Conservation (phyloP, 2,113 vertebrate genomes). For the Embiotoca jacksoni region DNA sequence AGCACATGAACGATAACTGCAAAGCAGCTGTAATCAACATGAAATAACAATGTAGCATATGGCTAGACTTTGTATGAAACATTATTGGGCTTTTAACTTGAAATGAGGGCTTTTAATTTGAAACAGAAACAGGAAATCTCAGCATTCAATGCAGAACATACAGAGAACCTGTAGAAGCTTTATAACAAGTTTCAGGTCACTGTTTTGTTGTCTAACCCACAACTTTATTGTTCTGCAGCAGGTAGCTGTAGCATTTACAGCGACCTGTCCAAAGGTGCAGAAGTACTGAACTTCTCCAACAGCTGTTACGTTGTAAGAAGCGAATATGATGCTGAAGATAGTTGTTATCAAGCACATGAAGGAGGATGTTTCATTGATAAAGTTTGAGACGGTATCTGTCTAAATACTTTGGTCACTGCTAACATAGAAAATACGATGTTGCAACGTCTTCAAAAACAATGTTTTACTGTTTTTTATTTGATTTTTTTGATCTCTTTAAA, state of each 20-base stretch:
- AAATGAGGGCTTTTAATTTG: no score
- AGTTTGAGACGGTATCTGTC: conserved; percentile 9
- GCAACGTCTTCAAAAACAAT: neutral
- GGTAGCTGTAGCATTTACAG: neutral
- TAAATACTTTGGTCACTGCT: neutral
- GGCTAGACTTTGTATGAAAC: no score
- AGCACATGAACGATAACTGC: neutral
- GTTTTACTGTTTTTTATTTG: neutral
- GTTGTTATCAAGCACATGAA: no score
- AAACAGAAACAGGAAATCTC: neutral
- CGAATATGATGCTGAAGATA: conserved; percentile 1
- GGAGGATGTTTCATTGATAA: neutral
- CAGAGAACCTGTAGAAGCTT: no score
- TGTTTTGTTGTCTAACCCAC: neutral
- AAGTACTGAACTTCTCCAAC: no score
- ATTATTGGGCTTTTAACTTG: no score
- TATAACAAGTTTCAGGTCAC: no score
- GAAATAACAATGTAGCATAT: neutral
- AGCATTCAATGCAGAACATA: neutral
- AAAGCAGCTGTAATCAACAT: neutral
- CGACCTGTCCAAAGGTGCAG: neutral
- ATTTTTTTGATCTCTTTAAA: conserved; percentile 9
- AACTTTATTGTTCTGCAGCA: no score
- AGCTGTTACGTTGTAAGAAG: neutral
- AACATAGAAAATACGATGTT: neutral